Evolutionary conservation across 2,113 vertebrate genomes (phyloP).

Genomic region (Thermophis baileyi): DNA sequence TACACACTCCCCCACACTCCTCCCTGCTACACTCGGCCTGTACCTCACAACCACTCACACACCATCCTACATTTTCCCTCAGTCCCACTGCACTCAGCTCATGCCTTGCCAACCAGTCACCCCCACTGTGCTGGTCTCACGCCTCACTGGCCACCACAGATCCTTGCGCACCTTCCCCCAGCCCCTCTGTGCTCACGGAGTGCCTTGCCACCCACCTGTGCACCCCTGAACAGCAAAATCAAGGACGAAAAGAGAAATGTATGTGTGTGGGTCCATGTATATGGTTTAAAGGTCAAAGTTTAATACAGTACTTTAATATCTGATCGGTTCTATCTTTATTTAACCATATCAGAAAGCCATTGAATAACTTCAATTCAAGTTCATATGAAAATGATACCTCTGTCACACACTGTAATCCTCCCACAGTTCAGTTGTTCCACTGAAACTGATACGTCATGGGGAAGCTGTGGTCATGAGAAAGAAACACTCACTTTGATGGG

Average conservation of each 20-base stretch:
- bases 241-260: background rate
- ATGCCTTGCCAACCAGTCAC: background rate
- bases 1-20: background rate
- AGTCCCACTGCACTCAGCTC: background rate
- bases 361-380: background rate
- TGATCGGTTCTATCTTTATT: background rate
- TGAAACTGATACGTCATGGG: constrained; percentile 1
- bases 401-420: background rate
- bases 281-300: background rate
- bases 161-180: background rate
- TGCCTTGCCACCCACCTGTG: background rate
- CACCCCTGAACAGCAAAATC: background rate
- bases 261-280: background rate
- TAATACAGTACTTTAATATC: background rate
- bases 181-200: background rate
- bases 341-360: background rate
- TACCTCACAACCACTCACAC: background rate
- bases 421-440: background rate
- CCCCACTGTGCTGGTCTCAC: background rate
- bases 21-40: background rate
- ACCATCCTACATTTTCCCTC: background rate
- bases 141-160: background rate
- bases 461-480: constrained; percentile 5
- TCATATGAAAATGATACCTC: background rate
- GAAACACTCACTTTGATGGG: background rate